phyloP scores from a whole-genome alignment of 2,888 invertebrate species.

The Cantharis rustica region DNA sequence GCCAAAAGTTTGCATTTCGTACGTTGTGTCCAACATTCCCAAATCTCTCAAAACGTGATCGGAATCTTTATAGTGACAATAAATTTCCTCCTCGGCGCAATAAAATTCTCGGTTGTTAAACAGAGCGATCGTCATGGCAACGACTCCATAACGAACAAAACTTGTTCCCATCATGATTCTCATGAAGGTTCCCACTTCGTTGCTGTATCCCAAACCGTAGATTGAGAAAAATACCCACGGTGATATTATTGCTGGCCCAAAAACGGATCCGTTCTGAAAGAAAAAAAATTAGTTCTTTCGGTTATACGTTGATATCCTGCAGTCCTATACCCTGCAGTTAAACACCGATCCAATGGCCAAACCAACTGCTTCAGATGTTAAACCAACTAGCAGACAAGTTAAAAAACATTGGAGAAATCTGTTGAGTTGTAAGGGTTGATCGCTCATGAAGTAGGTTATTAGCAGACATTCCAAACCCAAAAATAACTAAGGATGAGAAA shows the following conservation, averaged over 20 bases:
- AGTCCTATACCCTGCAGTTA: slow-evolving; percentile 57
- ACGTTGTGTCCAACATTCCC: slow-evolving; percentile 23
- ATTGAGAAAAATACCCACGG: slow-evolving; percentile 64
- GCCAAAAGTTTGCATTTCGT: slow-evolving; percentile 8
- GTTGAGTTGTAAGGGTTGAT: slow-evolving; percentile 69
- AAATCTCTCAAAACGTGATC: slow-evolving; percentile 22
- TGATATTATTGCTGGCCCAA: slow-evolving; percentile 62
- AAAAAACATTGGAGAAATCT: slow-evolving; percentile 64
- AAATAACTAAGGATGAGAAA: slow-evolving; percentile 53
- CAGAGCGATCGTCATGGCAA: not conserved
- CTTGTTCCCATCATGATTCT: not conserved
- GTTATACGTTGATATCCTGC: too few relatives aligned
- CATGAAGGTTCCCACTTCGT: not conserved
- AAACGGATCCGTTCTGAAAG: slow-evolving; percentile 65
- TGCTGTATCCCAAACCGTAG: slow-evolving; percentile 65
- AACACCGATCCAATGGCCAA: slow-evolving; percentile 69
- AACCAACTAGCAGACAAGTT: slow-evolving; percentile 63
- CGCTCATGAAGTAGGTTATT: slow-evolving; percentile 64
- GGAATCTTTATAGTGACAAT: slow-evolving; percentile 30
- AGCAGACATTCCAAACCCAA: slow-evolving; percentile 58
- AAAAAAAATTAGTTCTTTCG: slow-evolving; percentile 7
- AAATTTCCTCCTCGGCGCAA: slow-evolving; percentile 13
- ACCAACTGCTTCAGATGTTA: slow-evolving; percentile 77
- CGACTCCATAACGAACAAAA: not conserved
- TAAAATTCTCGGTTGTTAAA: slow-evolving; percentile 1